phyloP scores from a whole-genome alignment of 1,140 invertebrate genomes.

The Phenacoccus solenopsis region DNA sequence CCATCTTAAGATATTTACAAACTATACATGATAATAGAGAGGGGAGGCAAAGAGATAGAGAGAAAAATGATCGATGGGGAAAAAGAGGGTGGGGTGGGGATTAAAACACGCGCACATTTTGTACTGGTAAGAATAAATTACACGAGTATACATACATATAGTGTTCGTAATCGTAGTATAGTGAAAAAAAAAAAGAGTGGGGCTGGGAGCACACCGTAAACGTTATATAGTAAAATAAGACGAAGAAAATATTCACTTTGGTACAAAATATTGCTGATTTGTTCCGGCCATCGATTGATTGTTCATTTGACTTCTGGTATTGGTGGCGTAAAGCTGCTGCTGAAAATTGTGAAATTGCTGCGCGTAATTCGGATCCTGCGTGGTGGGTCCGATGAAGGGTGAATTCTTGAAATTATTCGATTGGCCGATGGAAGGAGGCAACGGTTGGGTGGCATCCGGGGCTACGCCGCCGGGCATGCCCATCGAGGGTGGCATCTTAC shows the following conservation, averaged over 20 bases:
- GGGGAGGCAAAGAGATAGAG: too few species aligned
- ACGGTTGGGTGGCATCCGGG: slow-evolving; percentile 48
- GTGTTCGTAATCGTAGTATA: too few species aligned
- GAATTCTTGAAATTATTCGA: slow-evolving; percentile 61
- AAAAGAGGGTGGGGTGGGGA: too few species aligned
- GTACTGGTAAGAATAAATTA: too few species aligned
- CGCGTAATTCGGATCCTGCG: slow-evolving; percentile 80
- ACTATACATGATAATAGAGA: too few species aligned
- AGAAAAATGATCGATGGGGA: too few species aligned
- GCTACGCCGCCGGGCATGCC: slow-evolving; percentile 35
- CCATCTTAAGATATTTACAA: too few species aligned
- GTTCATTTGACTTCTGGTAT: slow-evolving; percentile 44
- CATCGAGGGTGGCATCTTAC: slow-evolving; percentile 24
- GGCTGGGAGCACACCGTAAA: too few species aligned
- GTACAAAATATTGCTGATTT: slow-evolving; percentile 9
- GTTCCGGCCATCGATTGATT: slow-evolving; percentile 5
- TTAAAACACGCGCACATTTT: too few species aligned
- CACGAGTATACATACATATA: too few species aligned
- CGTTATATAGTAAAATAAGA: too few species aligned
- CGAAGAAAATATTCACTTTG: slow-evolving; percentile 4
- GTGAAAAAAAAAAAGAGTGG: too few species aligned
- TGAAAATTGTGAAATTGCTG: slow-evolving; percentile 92
- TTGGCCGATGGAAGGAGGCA: slow-evolving; percentile 66
- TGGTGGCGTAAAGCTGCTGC: slow-evolving; percentile 83
- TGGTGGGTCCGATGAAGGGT: slow-evolving; percentile 67